phyloP scores from a whole-genome alignment of 1,140 invertebrate species.

The Philopotamus ludificatus region DNA sequence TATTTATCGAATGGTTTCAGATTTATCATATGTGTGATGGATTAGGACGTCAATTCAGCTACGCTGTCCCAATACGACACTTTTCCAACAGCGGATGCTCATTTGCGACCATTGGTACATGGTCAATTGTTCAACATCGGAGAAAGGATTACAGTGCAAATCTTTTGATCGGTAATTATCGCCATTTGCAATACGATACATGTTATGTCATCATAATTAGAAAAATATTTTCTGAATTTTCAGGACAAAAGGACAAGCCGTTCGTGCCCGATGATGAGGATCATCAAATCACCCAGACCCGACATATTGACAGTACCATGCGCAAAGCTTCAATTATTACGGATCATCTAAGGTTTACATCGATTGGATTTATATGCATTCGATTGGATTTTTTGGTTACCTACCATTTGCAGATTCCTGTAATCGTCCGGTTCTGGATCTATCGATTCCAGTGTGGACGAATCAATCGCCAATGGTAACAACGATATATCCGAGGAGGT shows the following conservation, averaged over 20 bases:
- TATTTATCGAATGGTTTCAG: too few relatives aligned
- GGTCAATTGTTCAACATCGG: conserved; percentile 72
- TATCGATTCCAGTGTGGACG: conserved; percentile 16
- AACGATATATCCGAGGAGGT: conserved; percentile 34
- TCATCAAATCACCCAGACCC: conserved; percentile 61
- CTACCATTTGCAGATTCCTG: neutral
- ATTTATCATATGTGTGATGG: conserved; percentile 78
- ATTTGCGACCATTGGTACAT: conserved; percentile 81
- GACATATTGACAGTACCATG: conserved; percentile 62
- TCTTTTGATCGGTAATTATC: conserved; percentile 66
- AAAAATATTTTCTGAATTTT: conserved; percentile 24
- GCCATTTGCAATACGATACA: too few relatives aligned
- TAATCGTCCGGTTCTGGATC: neutral
- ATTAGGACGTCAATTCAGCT: conserved; percentile 70
- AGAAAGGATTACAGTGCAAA: conserved; percentile 68
- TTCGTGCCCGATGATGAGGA: conserved; percentile 66
- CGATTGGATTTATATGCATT: neutral
- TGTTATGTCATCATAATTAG: too few relatives aligned
- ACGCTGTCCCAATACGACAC: conserved; percentile 74
- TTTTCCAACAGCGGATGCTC: conserved; percentile 77
- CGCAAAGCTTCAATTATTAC: conserved; percentile 52
- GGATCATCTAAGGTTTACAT: conserved; percentile 38
- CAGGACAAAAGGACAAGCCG: conserved; percentile 65
- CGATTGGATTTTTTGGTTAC: too few relatives aligned
- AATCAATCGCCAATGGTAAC: conserved; percentile 34